These are phyloP conservation scores for Acropternis orthonyx DNA, from an alignment of 2,797 vertebrate genomes.

Conservation along the genomic window DNA sequence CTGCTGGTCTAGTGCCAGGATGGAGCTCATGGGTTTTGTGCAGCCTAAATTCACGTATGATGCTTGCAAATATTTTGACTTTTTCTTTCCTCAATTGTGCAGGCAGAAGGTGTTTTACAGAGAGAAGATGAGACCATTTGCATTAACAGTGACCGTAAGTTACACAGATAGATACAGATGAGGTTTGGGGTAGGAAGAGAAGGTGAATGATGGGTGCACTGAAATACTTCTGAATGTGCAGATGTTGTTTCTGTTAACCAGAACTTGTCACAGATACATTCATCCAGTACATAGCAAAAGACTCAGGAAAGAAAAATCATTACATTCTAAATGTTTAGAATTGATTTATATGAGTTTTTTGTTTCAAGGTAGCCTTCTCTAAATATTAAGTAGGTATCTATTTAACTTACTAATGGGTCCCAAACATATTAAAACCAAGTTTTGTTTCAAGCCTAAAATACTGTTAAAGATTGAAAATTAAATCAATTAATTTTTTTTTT, in stretches of 20 bases:
- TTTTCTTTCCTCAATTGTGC: background rate
- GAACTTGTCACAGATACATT: background rate
- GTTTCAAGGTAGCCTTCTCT: background rate
- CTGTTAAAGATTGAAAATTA: background rate
- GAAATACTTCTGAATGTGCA: background rate
- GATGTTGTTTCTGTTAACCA: background rate
- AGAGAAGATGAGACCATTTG: constrained; percentile 56
- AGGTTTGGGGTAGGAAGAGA: background rate
- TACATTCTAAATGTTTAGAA: background rate
- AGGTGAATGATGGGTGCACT: background rate
- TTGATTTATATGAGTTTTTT: background rate
- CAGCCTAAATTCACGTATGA: background rate
- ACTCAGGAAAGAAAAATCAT: background rate
- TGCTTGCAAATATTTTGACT: background rate
- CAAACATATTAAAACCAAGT: background rate
- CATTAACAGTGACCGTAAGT: constrained; percentile 34
- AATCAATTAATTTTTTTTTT: background rate
- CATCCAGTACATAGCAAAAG: background rate
- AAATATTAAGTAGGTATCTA: background rate
- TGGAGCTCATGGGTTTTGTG: rapidly evolving
- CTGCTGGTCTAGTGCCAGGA: background rate
- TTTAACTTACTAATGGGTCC: background rate
- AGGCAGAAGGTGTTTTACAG: constrained; percentile 58
- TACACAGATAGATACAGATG: background rate
- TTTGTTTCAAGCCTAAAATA: background rate